phyloP scores from a whole-genome alignment of 1,140 invertebrate species.

The Aphis gossypii region DNA sequence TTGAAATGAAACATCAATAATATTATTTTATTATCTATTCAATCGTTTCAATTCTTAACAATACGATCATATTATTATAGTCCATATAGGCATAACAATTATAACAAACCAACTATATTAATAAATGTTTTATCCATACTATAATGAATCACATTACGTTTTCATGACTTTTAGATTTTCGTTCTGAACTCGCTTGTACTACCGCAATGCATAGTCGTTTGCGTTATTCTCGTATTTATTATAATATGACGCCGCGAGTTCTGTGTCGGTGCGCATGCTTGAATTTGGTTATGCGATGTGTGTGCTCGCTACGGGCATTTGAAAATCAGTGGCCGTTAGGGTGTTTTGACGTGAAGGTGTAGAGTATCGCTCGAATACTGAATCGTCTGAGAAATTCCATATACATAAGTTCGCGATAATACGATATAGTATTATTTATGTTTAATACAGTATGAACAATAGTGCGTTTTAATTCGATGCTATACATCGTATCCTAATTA shows the following conservation, averaged over 20 bases:
- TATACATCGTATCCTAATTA: not conserved
- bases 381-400: not conserved
- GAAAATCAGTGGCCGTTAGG: constrained; percentile 55
- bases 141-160: not conserved
- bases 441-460: not conserved
- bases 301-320: constrained; percentile 24
- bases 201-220: constrained; percentile 38
- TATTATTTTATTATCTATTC: not conserved
- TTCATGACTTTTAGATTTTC: not conserved
- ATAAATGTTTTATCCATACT: not conserved
- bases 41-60: not conserved
- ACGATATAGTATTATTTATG: not conserved
- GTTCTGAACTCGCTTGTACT: not conserved
- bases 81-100: not conserved
- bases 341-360: not conserved
- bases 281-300: not conserved
- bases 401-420: not conserved
- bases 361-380: too few species aligned
- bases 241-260: not conserved
- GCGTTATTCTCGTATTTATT: not conserved
- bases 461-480: not conserved
- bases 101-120: not conserved
- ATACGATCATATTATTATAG: not conserved
- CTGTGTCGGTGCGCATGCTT: not conserved
- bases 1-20: not conserved